Evolutionary conservation across 2,113 vertebrate genomes (phyloP).

Genomic region (Nothoprocta perdicaria): DNA sequence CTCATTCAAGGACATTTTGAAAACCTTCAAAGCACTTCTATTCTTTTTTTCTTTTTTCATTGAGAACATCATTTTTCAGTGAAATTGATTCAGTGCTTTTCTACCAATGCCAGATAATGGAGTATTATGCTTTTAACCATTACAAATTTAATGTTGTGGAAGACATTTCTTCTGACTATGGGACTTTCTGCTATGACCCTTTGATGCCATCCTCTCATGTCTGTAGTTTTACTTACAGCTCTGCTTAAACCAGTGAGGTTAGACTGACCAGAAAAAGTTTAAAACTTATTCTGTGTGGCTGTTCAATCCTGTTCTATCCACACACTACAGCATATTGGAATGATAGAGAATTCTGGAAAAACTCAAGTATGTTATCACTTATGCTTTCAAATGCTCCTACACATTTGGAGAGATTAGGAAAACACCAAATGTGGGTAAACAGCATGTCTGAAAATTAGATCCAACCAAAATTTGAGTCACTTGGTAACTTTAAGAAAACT

Average conservation of each 20-base stretch:
- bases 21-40: background rate
- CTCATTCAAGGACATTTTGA: background rate
- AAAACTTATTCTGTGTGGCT: background rate
- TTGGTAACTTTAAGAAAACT: background rate
- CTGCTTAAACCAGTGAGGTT: background rate
- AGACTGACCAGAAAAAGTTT: background rate
- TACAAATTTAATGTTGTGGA: background rate
- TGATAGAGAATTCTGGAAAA: background rate
- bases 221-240: background rate
- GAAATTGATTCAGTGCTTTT: background rate
- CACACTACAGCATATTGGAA: background rate
- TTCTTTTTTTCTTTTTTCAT: background rate
- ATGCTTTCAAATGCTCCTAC: background rate
- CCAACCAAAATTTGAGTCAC: background rate
- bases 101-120: background rate
- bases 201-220: background rate
- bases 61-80: background rate
- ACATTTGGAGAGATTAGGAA: background rate
- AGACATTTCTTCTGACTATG: background rate
- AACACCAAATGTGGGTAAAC: background rate
- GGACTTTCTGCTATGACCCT: background rate
- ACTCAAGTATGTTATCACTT: background rate
- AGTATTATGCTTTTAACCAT: background rate
- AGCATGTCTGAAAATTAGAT: background rate
- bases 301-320: background rate